Evolutionary conservation across 2,797 vertebrate species (phyloP), one percentile per base, ranked within the genome.

Genomic region (Karalla daura): DNA sequence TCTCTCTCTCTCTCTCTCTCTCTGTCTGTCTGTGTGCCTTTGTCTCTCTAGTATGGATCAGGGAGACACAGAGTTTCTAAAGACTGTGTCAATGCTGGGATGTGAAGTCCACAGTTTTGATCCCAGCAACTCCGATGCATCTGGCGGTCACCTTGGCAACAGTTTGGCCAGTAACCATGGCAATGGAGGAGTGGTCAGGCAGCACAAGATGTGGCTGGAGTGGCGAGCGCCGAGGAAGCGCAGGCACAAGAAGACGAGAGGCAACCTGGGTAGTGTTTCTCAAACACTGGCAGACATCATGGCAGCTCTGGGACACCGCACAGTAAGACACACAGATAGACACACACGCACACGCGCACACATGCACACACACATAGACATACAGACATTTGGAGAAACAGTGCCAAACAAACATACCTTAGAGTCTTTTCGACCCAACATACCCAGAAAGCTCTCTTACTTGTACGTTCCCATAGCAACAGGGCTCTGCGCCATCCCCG

Each of bases 41-140:
- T 80, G 46, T 81, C 67, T 91, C 70, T 76, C 15, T 49, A 94
- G 93, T 41, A 87, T 94, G 88, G 87, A 93, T 70, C 71, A 76
- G 36, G 87, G 86, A 68, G 92, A 94, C 60, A 72, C 85, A 44
- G 81, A 81, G 54, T 93, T 94, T 83, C 74, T 93, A 28, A 80
- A 86, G 75, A 90, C 87, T 7, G 78, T 91, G 63, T 83, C 60
- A 21, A 58, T 70, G 63, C 81, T 89, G 12, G 90, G 89, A 65
- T 93, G 93, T 70, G 84, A 94, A 77, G 90, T 93, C 74, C 92
- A 94, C 87, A 80, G 83, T 72, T 94, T 94, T 88, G 90, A 94
- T 91, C 92, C 92, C 59, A 84, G 90, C 68, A 83, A 66, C 71
- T 85, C 76, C 32, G 76, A 77, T 75, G 80, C 78, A 77, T 90